Evolutionary conservation across 2,888 invertebrate species (phyloP).

Genomic region (Corbicula japonica): DNA sequence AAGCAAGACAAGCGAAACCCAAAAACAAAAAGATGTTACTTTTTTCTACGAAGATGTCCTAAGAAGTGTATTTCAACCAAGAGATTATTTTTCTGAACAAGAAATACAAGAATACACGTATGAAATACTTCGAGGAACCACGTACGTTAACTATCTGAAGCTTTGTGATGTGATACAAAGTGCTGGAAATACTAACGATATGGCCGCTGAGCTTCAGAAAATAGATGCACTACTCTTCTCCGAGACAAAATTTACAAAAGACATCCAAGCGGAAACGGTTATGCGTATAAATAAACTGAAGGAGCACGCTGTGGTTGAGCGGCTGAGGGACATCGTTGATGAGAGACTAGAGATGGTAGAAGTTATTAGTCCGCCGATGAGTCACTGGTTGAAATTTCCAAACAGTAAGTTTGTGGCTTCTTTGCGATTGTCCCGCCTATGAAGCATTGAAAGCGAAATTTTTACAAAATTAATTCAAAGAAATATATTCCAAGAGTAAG

Average conservation of each 20-base stretch:
- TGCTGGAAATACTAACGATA: neutral
- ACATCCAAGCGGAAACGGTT: constrained; percentile 7
- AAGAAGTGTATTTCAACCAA: neutral
- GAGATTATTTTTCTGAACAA: constrained; percentile 11
- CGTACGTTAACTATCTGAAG: too few species aligned
- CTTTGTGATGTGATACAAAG: too few species aligned
- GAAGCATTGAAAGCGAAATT: too few species aligned
- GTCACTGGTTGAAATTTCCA: constrained; percentile 91
- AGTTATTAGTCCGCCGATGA: constrained; percentile 89
- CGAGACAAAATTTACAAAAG: constrained; percentile 28
- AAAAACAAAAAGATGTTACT: too few species aligned
- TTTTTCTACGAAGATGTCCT: too few species aligned
- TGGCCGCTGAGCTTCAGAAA: neutral
- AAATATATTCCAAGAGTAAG: too few species aligned
- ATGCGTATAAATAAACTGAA: constrained; percentile 41
- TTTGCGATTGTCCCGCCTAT: too few species aligned
- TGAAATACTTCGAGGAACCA: too few species aligned
- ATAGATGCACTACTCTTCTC: constrained; percentile 24
- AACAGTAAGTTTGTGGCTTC: constrained; percentile 88
- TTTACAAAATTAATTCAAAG: too few species aligned
- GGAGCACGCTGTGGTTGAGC: constrained; percentile 41
- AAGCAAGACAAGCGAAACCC: too few species aligned
- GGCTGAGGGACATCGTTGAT: constrained; percentile 83
- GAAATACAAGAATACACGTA: constrained; percentile 12
- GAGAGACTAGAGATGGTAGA: constrained; percentile 89